Evolutionary conservation across 2,888 invertebrate species (phyloP), one percentile per base, ranked within the genome.

Genomic region (Eumacrocentrus americanus): DNA sequence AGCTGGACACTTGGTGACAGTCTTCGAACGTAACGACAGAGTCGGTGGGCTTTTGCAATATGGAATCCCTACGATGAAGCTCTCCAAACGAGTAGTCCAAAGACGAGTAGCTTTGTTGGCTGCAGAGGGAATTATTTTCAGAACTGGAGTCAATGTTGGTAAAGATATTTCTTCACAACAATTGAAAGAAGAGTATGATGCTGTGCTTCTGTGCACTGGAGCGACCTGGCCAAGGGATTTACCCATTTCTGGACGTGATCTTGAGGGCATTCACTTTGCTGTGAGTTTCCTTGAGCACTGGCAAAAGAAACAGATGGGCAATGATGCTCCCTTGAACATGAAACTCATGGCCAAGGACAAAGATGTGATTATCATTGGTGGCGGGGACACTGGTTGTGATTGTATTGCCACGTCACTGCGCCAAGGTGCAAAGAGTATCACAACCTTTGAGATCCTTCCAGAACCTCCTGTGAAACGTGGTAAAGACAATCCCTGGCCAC

Each of bases 1-100:
- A 87, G 95, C 92, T 44, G 98, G 98, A 0, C 98, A 99, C 83
- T 83, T 83, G n/a, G 95, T 98, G 1, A 96, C 95, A 0, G 97
- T 99, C 37, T 98, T 91, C 82, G 99, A 99, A 80, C 87, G 98
- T 59, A 98, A 98, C 82, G 97, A 98, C 82, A 88, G 95, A 7
- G 84, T 95, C 2, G 98, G 98, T 59, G 99, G 99, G 0, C 85
- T 99, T 18, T 84, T 99, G 48, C 94, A 96, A 77, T 99, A 99
- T 81, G 99, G 99, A 60, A 99, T 99, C 78, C 99, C 99, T 12
- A 95, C 95, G 5, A 99, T 99, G 98, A 99, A 99, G 83, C 85
- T 99, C 7, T 91, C 94, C 75, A 99, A 98, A 82, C 87, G 91
- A 63, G 94, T 96, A 56, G 96, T 99, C 0, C 91, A 93, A 73